Evolutionary conservation across 1,140 invertebrate genomes (phyloP).

Genomic region (Chironomus tepperi): DNA sequence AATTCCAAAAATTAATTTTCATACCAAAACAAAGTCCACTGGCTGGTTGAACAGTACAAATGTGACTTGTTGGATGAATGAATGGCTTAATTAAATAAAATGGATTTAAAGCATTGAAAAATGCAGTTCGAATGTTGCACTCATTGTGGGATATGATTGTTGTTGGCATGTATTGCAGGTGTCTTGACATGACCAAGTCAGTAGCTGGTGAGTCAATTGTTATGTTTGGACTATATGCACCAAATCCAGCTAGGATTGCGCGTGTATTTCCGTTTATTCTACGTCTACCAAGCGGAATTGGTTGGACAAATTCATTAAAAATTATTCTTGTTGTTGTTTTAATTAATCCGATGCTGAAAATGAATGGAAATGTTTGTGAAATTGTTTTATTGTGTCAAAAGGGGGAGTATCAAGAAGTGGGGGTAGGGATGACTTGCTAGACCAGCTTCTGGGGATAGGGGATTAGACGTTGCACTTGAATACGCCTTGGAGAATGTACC

Average conservation of each 20-base stretch:
- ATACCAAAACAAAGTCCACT: neutral
- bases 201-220: neutral
- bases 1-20: no score
- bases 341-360: neutral
- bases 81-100: neutral
- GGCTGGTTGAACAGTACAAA: neutral
- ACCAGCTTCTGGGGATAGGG: no score
- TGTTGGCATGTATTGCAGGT: neutral
- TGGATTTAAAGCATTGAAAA: neutral
- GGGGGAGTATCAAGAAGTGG: no score
- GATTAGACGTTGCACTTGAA: no score
- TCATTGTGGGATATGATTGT: neutral
- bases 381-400: neutral
- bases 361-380: neutral
- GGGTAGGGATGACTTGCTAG: no score
- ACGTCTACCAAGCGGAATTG: neutral
- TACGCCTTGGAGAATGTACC: no score
- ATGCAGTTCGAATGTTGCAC: neutral
- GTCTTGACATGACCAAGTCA: neutral
- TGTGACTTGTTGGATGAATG: conserved; percentile 1
- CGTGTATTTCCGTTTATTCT: neutral
- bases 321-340: neutral
- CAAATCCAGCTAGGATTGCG: neutral
- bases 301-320: neutral
- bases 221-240: neutral